phyloP scores from a whole-genome alignment of 2,113 vertebrate species.

The Dicentrarchus labrax region DNA sequence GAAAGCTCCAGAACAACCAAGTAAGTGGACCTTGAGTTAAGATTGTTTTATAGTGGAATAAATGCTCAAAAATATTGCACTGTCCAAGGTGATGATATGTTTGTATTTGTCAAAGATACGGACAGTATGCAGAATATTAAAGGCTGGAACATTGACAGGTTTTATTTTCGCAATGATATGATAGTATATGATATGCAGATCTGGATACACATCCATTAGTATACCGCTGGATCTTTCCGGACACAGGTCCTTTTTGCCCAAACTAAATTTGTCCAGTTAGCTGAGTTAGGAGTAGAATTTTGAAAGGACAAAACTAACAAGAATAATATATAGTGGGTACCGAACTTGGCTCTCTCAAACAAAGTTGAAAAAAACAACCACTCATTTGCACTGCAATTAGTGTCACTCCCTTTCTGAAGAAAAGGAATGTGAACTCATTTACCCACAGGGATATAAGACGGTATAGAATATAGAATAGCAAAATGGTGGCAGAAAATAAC shows the following conservation, averaged over 20 bases:
- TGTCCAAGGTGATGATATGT: too few species aligned
- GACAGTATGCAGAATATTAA: too few species aligned
- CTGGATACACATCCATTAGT: too few species aligned
- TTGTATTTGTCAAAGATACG: too few species aligned
- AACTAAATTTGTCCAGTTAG: not conserved
- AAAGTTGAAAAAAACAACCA: constrained; percentile 19
- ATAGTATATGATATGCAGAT: too few species aligned
- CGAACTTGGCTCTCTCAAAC: not conserved
- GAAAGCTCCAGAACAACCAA: not conserved
- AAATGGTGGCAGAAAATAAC: constrained; percentile 7
- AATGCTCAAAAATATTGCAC: too few species aligned
- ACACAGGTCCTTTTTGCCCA: too few species aligned
- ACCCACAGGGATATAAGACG: constrained; percentile 11
- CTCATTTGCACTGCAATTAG: constrained; percentile 52
- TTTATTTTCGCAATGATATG: too few species aligned
- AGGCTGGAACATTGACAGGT: too few species aligned
- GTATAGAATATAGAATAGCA: constrained; percentile 9
- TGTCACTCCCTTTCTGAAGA: constrained; percentile 38
- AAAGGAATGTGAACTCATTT: constrained; percentile 14
- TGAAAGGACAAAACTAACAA: not conserved
- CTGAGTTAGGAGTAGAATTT: not conserved
- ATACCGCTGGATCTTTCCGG: too few species aligned
- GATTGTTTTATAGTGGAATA: too few species aligned
- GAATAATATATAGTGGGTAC: not conserved
- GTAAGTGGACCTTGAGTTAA: not conserved